These are phyloP conservation scores for Ochlodes sylvanus DNA, from an alignment of 2,888 invertebrate genomes.

Conservation along the genomic window DNA sequence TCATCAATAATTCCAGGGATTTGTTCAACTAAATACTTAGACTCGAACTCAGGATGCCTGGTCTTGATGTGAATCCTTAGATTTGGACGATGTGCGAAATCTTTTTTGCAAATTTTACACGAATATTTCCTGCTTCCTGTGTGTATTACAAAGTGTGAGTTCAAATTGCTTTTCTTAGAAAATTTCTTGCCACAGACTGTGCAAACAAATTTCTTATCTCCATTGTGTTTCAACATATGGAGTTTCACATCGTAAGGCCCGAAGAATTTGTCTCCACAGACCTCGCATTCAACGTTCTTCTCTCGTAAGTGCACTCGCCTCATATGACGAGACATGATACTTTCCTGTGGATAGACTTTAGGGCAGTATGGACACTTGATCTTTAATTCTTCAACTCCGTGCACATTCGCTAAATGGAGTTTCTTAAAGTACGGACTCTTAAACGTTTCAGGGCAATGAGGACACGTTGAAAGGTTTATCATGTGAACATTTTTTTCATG, in stretches of 20 bases:
- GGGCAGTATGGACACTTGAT: conserved; percentile 79
- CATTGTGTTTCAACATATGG: conserved; percentile 83
- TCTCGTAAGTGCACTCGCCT: conserved; percentile 83
- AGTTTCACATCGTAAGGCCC: conserved; percentile 74
- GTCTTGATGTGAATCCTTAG: conserved; percentile 64
- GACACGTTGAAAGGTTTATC: conserved; percentile 69
- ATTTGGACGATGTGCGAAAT: conserved; percentile 76
- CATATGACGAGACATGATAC: conserved; percentile 86
- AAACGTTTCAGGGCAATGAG: conserved; percentile 74
- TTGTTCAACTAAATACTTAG: conserved; percentile 39
- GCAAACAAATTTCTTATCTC: conserved; percentile 84
- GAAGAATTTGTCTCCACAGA: conserved; percentile 77
- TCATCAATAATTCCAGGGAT: conserved; percentile 47
- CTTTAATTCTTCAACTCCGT: conserved; percentile 74
- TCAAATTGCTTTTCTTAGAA: conserved; percentile 85
- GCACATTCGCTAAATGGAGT: conserved; percentile 72
- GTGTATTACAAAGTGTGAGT: conserved; percentile 85
- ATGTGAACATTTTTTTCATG: conserved; percentile 77
- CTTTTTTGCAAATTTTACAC: conserved; percentile 82
- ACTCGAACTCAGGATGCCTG: conserved; percentile 54
- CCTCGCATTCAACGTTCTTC: conserved; percentile 75
- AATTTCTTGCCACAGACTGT: conserved; percentile 86
- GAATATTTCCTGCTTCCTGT: conserved; percentile 77
- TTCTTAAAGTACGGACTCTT: conserved; percentile 77
- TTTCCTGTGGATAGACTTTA: conserved; percentile 79